Base-by-base conservation (phyloP, 1,140 invertebrate species). In the Scaptomyza montana region DNA sequence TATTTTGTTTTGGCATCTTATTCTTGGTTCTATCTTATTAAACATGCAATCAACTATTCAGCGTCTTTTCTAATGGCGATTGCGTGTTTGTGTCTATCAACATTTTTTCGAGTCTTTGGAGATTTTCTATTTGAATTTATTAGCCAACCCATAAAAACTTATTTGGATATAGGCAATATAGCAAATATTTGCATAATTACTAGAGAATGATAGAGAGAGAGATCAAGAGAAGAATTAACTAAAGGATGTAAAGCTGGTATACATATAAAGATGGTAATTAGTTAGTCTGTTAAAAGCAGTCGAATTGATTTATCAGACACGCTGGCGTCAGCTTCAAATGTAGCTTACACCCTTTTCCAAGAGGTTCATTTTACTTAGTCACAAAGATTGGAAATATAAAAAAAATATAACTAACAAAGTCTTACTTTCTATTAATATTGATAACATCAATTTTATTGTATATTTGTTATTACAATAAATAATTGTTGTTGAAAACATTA, bases 31-130 rank as follows among this genome's bases (percentile, higher is more conserved):
- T 70, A 74, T 60, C 77, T 62, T 76, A 78, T 73, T 82, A 82
- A 87, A 86, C 87, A 75, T 65, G 71, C 82, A 86, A 86, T 86
- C 84, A 86, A 82, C 64, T 70, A 86, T 86, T 81, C 81, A 82
- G 84, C 54, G 78, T 81, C 60, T 71, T 13, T 61, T 69, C 54
- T 59, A 87, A 82, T 82, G 78, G 67, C 71, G 16, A 21, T 72
- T 61, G 77, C 78, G 64, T 87, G 81, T 81, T 70, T 81, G 30
- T 51, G 62, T 77, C 71, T 33, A 63, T 77, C 57, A 72, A 67
- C 68, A 55, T 8, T 36, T 43, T 41, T 36, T 51, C 7, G 30
- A 36, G 47, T 3, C 16, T 50, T 63, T 63, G 39, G 59, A 30
- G 59, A 12, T 45, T 73, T 43, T 59, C 69, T 53, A 60, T 54